Evolutionary conservation across 2,113 vertebrate genomes (phyloP), one percentile per base, ranked within the genome.

Genomic region (Charina bottae): DNA sequence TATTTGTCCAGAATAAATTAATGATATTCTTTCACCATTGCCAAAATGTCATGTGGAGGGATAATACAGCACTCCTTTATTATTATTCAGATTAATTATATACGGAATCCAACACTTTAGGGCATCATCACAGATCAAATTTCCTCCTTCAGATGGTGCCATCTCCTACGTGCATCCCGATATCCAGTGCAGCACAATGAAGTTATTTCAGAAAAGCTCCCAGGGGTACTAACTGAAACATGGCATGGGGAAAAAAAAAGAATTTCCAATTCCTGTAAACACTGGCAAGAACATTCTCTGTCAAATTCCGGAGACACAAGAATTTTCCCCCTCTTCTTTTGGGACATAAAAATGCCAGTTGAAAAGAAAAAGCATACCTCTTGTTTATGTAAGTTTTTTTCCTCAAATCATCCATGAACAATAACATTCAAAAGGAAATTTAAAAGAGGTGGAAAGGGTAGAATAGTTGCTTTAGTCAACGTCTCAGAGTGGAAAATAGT

Each of bases 81-180:
- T 59, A 85, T 49, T 90, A 56, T 53, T 87, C 86, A 64, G n/a
- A 56, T 12, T 83, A 92, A 1, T 28, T 95, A 12, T 90, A 93
- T 55, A 83, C 0, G 26, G 89, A 95, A 92, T 92, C 90, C 84
- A 92, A 92, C 90, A 89, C 83, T 93, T 92, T 33, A 53, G 15
- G 91, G 86, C 91, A 94, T 92, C 88, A 91, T 93, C 72, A 42
- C 72, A 94, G 92, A 96, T 94, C 85, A 93, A 96, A 94, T 11
- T 33, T 93, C 37, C 62, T 90, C 85, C 94, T 0, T 0, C 83
- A 42, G 56, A 53, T 89, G 89, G 94, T 88, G 86, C 4, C 58
- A 49, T 88, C 94, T 62, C 56, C 28, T 90, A 78, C 37, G 87
- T 68, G 88, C 94, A 95, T 95, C 94, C 91, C 94, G 59, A 54